Conservation (phyloP, 2,797 vertebrate species). For the Gymnothorax reevesii region DNA sequence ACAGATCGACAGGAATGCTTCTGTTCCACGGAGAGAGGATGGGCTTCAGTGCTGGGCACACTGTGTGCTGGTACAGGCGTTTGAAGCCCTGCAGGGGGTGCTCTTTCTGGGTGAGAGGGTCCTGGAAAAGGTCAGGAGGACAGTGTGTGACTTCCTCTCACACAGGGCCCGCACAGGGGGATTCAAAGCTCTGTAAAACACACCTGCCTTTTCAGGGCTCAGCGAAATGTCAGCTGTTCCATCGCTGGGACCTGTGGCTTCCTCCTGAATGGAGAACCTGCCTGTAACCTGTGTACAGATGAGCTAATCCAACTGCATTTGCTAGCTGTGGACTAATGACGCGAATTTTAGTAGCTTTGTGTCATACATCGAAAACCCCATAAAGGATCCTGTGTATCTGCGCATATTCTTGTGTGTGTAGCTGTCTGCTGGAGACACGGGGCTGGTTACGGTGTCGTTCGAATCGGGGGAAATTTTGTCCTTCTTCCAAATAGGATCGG, state of each 20-base stretch:
- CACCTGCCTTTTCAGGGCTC: conserved; percentile 27
- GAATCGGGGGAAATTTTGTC: conserved; percentile 2
- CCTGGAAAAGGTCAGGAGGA: conserved; percentile 58
- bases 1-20: neutral
- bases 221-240: conserved; percentile 25
- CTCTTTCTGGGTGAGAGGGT: neutral
- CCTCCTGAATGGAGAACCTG: neutral
- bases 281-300: neutral
- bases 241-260: neutral
- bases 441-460: neutral
- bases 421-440: conserved; percentile 10
- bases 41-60: neutral
- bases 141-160: conserved; percentile 53
- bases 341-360: neutral
- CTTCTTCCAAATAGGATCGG: conserved; percentile 4
- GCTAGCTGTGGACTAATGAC: neutral
- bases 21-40: neutral
- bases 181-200: conserved; percentile 42
- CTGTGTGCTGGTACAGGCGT: neutral
- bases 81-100: conserved; percentile 3
- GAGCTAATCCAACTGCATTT: neutral
- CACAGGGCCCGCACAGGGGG: conserved; percentile 38
- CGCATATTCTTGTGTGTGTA: neutral
- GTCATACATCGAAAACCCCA: neutral
- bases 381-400: neutral